Conservation (phyloP, 2,888 invertebrate genomes). For the Ectemnius continuus region DNA sequence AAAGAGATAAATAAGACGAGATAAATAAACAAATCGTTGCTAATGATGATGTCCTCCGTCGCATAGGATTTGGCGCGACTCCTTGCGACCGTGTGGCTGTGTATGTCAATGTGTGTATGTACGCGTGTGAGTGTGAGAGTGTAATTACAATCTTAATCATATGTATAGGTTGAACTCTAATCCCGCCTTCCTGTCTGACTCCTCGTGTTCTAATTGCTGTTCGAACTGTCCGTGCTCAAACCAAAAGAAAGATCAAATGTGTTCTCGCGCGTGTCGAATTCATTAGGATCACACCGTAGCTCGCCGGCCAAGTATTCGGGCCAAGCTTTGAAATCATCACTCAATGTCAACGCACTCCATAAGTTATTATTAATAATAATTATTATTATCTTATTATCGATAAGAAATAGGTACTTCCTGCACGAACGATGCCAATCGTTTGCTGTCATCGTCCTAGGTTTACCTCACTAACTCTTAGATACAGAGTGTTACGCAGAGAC, state of each 20-base stretch:
- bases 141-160: slow-evolving; percentile 45
- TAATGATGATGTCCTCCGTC: slow-evolving; percentile 33
- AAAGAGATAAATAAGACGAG: slow-evolving; percentile 56
- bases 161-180: slow-evolving; percentile 31
- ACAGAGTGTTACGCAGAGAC: slow-evolving; percentile 44
- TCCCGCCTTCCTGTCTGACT: slow-evolving; percentile 18
- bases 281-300: slow-evolving; percentile 45
- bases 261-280: slow-evolving; percentile 33
- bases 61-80: slow-evolving; percentile 30
- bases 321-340: slow-evolving; percentile 41
- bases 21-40: slow-evolving; percentile 60
- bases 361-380: slow-evolving; percentile 57
- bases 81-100: slow-evolving; percentile 14
- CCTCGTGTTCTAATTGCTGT: slow-evolving; percentile 16
- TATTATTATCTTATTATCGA: slow-evolving; percentile 55
- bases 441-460: slow-evolving; percentile 44
- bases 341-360: slow-evolving; percentile 53
- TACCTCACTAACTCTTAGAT: slow-evolving; percentile 43
- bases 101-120: too few species aligned
- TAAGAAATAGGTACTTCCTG: slow-evolving; percentile 64
- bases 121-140: background rate
- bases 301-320: slow-evolving; percentile 26
- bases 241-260: slow-evolving; percentile 14
- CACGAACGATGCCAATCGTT: slow-evolving; percentile 47
- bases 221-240: slow-evolving; percentile 23